A percentile compares a stretch with the other conserved stretches of the same genome.
Evolutionary conservation across 2,113 vertebrate species (phyloP).

Genomic region (Oxyura jamaicensis): DNA sequence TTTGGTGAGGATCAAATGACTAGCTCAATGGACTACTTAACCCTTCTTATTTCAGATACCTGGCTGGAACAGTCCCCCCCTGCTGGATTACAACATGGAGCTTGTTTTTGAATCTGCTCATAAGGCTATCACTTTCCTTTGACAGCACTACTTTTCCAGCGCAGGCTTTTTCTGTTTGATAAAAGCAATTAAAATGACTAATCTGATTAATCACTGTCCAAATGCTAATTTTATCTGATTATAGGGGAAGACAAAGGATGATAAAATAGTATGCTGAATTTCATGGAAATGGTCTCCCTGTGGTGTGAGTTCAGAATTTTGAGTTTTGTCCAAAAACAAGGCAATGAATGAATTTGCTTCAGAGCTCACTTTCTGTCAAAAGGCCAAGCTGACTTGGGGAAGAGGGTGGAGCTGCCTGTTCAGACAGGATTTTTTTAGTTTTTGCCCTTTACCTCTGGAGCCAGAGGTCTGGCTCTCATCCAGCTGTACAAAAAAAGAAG

Average conservation of each 20-base stretch:
- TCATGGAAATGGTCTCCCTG: slow-evolving; percentile 67
- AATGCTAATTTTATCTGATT: slow-evolving; percentile 15
- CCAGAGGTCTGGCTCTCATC: slow-evolving; percentile 82
- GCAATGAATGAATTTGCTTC: slow-evolving; percentile 81
- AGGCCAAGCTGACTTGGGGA: slow-evolving; percentile 82
- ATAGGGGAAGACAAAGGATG: slow-evolving; percentile 44
- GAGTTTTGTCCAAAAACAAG: slow-evolving; percentile 73
- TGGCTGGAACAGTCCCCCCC: background rate
- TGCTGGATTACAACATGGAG: background rate
- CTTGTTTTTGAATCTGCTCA: background rate
- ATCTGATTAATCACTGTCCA: slow-evolving; percentile 28
- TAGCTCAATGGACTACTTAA: background rate
- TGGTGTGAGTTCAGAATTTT: slow-evolving; percentile 67
- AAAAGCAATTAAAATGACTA: slow-evolving; percentile 16
- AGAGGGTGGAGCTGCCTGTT: slow-evolving; percentile 80
- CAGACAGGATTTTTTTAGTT: slow-evolving; percentile 82
- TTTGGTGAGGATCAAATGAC: background rate
- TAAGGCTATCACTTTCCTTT: background rate
- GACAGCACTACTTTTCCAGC: background rate
- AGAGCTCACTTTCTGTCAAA: slow-evolving; percentile 80
- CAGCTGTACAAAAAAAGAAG: slow-evolving; percentile 71
- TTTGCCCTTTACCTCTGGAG: slow-evolving; percentile 87
- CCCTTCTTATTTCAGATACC: background rate
- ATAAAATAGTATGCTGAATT: slow-evolving; percentile 68
- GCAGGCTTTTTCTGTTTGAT: background rate